phyloP scores from a whole-genome alignment of 2,797 vertebrate genomes.

The Aldrovandia affinis region DNA sequence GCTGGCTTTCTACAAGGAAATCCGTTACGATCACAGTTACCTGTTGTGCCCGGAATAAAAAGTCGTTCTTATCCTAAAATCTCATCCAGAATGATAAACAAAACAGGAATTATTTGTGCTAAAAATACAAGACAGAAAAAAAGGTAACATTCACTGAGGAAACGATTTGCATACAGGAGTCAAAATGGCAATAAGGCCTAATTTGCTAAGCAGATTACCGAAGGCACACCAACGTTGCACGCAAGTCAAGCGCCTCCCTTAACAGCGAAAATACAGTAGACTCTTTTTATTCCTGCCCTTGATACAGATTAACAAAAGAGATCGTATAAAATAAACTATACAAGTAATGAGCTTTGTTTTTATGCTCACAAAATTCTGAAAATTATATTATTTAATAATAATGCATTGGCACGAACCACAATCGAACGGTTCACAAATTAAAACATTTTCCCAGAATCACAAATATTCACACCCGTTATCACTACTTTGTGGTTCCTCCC shows the following conservation, averaged over 20 bases:
- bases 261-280: slow-evolving; percentile 38
- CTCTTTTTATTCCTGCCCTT: too few relatives aligned
- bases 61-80: slow-evolving; percentile 51
- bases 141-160: slow-evolving; percentile 60
- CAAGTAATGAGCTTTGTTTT: too few relatives aligned
- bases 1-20: slow-evolving; percentile 24
- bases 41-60: slow-evolving; percentile 38
- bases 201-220: slow-evolving; percentile 80
- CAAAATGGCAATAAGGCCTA: slow-evolving; percentile 74
- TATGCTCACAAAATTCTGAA: too few relatives aligned
- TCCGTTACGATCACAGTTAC: slow-evolving; percentile 34
- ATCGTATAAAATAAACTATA: too few relatives aligned
- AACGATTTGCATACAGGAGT: slow-evolving; percentile 76
- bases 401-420: too few relatives aligned
- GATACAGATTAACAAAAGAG: too few relatives aligned
- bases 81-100: slow-evolving; percentile 60
- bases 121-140: slow-evolving; percentile 56
- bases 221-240: slow-evolving; percentile 63
- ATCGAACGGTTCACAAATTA: too few relatives aligned
- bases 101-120: slow-evolving; percentile 61
- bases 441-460: too few relatives aligned
- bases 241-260: slow-evolving; percentile 49
- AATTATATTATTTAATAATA: too few relatives aligned
- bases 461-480: too few relatives aligned
- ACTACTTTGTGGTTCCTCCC: too few relatives aligned